Percentiles rank a stretch among this genome's conserved stretches.
These are phyloP conservation scores for Artemia sp. DNA, from an alignment of 2,888 invertebrate genomes.

Conservation along the genomic window DNA sequence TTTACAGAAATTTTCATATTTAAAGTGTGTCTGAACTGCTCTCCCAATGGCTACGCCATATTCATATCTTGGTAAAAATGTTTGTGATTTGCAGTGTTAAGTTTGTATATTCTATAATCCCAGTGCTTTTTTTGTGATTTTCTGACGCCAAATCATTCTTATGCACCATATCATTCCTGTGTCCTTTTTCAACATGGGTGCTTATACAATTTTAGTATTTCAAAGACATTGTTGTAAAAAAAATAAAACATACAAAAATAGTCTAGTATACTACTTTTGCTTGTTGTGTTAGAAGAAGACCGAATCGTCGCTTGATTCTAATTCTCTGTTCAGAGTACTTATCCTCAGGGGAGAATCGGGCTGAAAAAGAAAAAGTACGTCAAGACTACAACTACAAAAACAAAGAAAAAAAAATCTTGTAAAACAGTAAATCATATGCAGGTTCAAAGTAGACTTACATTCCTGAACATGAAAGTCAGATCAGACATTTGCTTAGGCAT, in stretches of 20 bases:
- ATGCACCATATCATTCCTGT: slow-evolving; percentile 15
- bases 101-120: not conserved
- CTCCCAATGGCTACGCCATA: too few species aligned
- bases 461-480: too few species aligned
- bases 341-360: slow-evolving; percentile 88
- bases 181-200: slow-evolving; percentile 13
- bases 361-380: slow-evolving; percentile 37
- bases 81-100: not conserved
- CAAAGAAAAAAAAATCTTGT: too few species aligned
- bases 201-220: not conserved
- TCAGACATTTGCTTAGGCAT: too few species aligned
- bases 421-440: too few species aligned
- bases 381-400: too few species aligned
- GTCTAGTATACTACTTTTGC: slow-evolving; percentile 48
- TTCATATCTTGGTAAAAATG: too few species aligned
- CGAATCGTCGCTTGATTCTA: slow-evolving; percentile 72
- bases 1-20: too few species aligned
- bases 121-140: too few species aligned
- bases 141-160: not conserved
- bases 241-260: not conserved
- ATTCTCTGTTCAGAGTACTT: slow-evolving; percentile 76
- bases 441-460: too few species aligned
- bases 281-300: slow-evolving; percentile 65
- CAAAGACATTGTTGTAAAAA: slow-evolving; percentile 11
- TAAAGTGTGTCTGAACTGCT: too few species aligned